Evolutionary conservation across 2,888 invertebrate genomes (phyloP), one percentile per base, ranked within the genome.

Genomic region (Branchipolynoe longqiensis): DNA sequence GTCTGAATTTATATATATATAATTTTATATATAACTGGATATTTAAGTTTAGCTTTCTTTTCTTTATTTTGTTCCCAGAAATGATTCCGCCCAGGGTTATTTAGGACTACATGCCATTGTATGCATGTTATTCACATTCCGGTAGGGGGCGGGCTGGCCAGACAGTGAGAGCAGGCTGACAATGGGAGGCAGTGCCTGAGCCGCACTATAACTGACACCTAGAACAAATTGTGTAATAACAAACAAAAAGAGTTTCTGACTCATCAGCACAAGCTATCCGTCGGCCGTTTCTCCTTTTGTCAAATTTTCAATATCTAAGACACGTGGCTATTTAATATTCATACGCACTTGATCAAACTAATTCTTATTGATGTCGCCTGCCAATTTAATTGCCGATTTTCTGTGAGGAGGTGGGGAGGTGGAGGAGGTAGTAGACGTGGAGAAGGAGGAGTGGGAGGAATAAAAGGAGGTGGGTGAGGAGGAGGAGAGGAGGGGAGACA

Each of bases 281-380:
- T 38, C 69, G 12, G 1, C 48, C 69, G 38, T 38, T 36, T n/a
- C 36, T 69, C 69, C 69, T 69, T 69, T 69, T 69, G 69, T 69
- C 36, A 38, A 38, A 69, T 36, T 69, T 69, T 38, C 69, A 69
- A 69, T 69, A 38, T 69, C 69, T 69, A 69, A 69, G 69, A 69
- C 69, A 38, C 69, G 69, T n/a, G 25, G 14, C 38, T 69, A 69
- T 69, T 69, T 38, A 69, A 69, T 69, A 69, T 69, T 69, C 69
- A 69, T 69, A 69, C 38, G 38, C 69, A 69, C 69, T 69, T 69
- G 69, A 69, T 69, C 69, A 69, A 69, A 69, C 69, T 69, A 69
- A 69, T 69, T 69, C 69, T 69, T 69, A 69, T 69, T 69, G 38
- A 69, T 69, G 69, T 38, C 69, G 8, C 36, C 18, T 3, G 69